Evolutionary conservation across 1,140 invertebrate species (phyloP), one percentile per base, ranked within the genome.

Genomic region (Orchestia grillus): DNA sequence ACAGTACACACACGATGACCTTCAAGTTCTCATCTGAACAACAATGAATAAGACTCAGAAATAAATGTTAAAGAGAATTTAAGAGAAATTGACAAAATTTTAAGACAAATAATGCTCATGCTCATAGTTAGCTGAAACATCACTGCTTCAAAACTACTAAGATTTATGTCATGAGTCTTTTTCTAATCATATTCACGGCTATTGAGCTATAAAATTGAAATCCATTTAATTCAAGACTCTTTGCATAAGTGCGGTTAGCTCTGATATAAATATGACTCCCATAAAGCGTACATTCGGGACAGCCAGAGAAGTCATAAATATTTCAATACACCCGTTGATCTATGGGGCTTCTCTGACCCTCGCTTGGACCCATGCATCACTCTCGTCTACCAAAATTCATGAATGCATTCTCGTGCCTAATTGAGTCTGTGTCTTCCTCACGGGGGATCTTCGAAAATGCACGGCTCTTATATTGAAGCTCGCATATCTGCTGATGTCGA

Each of bases 341-440:
- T 77, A 77, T 28, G 62, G 36, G 62, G 62, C 62, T 77, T 77
- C 62, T 77, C 15, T 77, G 62, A 77, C 28, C 28, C 62, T 77
- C 62, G 62, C 62, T 77, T 77, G 62, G 62, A 77, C 36, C 62
- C 62, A 77, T 77, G 62, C 11, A 77, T 77, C 62, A 77, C 62
- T 41, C n/a, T 90, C 88, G 42, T 90, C 88, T 44, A 90, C 88
- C 41, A 42, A 41, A 41, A 90, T 90, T 41, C n/a, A 41, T 42
- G 88, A 41, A 90, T 90, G 88, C 88, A 44, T 90, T 90, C n/a
- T 44, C 41, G 41, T 42, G 28, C 88, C 88, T 90, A 90, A 90
- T 90, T 90, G 88, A 90, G 88, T 90, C 88, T 42, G 88, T 44
- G n/a, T 90, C 88, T 90, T 90, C 88, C 36, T 90, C 88, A 90